A percentile compares a stretch with the other conserved stretches of the same genome.
Conservation (phyloP, 2,888 invertebrate species). For the Punctoribates punctum region DNA sequence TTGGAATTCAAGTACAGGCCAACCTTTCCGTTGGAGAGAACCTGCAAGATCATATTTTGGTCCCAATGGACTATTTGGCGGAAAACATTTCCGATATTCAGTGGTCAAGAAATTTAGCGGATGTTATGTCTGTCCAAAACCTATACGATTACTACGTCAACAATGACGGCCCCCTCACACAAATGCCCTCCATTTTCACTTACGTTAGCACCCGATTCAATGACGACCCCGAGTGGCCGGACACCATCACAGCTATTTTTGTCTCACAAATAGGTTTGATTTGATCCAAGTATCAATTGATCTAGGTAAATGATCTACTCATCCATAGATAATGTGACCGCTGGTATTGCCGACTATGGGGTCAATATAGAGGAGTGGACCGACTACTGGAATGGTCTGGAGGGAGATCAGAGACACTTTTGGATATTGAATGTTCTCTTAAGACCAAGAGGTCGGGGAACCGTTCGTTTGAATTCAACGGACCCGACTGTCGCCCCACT, state of each 20-base stretch:
- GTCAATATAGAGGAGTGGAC: conserved; percentile 10
- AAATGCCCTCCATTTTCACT: conserved; percentile 35
- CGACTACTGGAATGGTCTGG: conserved; percentile 22
- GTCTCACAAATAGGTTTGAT: conserved; percentile 19
- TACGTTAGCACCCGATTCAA: conserved; percentile 25
- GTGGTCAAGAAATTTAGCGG: conserved; percentile 15
- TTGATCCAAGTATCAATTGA: not conserved
- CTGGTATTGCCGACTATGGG: not conserved
- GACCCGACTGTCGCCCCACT: conserved; percentile 32
- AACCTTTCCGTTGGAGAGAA: conserved; percentile 50
- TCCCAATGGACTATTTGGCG: conserved; percentile 37
- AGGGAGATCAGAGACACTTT: conserved; percentile 25
- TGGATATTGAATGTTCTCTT: conserved; percentile 29
- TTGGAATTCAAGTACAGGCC: conserved; percentile 45
- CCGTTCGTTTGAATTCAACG: conserved; percentile 24
- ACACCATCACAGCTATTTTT: conserved; percentile 33
- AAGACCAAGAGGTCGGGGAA: conserved; percentile 16
- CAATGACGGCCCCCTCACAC: conserved; percentile 34
- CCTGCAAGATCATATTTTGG: conserved; percentile 45
- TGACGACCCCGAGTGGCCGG: conserved; percentile 38
- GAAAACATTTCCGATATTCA: conserved; percentile 28
- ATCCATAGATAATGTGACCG: not conserved
- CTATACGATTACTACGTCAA: conserved; percentile 38
- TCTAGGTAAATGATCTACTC: not conserved
- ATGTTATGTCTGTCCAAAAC: conserved; percentile 33